Evolutionary conservation across 2,113 vertebrate genomes (phyloP).

Genomic region (Psilopsiagon aymara): DNA sequence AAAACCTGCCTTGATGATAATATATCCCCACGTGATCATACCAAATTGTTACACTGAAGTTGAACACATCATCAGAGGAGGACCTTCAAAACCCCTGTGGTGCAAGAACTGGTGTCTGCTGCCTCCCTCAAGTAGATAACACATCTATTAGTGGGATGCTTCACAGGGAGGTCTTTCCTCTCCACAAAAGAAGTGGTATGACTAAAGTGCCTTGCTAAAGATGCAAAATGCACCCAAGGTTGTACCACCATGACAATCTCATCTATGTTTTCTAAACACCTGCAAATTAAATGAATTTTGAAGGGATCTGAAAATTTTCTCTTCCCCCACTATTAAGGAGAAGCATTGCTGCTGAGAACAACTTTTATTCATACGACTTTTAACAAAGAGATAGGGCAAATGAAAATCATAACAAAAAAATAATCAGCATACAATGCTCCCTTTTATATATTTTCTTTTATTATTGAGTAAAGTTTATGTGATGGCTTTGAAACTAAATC

Average conservation of each 20-base stretch:
- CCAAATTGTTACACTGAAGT: background rate
- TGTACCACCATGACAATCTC: background rate
- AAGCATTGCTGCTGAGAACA: background rate
- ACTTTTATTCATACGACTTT: background rate
- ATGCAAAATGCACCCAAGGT: background rate
- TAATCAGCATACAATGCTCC: background rate
- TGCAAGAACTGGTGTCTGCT: background rate
- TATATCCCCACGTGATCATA: background rate
- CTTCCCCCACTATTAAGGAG: background rate
- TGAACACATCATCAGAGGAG: background rate
- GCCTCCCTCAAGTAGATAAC: background rate
- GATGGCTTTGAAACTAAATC: slow-evolving; percentile 1
- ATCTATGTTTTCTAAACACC: background rate
- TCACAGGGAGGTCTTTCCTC: background rate
- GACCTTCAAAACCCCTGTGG: background rate
- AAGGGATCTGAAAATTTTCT: background rate
- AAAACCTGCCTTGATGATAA: background rate
- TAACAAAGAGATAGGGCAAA: background rate
- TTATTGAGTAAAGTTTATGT: background rate
- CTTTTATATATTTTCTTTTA: background rate
- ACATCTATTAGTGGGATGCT: background rate
- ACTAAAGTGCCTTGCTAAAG: background rate
- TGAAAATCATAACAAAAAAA: background rate
- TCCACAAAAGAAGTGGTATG: background rate
- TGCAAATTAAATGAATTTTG: background rate